These are phyloP conservation scores for Rattus norvegicus DNA, from an alignment of 2,113 vertebrate species.

Conservation along the genomic window GRCr8 NC_086024.1:16577501-16578000, in stretches of 20 bases:
- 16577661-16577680: not conserved
- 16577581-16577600: not conserved
- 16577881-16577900: conserved; percentile 10
- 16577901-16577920: not conserved
- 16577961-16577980: conserved; percentile 1
- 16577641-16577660: not conserved
- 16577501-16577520: not conserved
- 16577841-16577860: not conserved
- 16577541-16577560: not conserved
- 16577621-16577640: not conserved
- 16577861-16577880: not conserved
- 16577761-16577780: not conserved
- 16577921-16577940: not conserved
- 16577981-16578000: not conserved
- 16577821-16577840: not conserved
- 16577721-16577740: not conserved
- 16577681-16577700: not conserved
- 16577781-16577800: too few species aligned
- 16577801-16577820: not conserved
- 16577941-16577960: not conserved
- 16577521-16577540: not conserved
- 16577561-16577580: conserved; percentile 23
- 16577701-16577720: not conserved
- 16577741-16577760: not conserved
- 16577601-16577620: conserved; percentile 12